A percentile compares a stretch with the other conserved stretches of the same genome.
Evolutionary conservation across 2,888 invertebrate species (phyloP).

Genomic region (Cheilosia urbana): DNA sequence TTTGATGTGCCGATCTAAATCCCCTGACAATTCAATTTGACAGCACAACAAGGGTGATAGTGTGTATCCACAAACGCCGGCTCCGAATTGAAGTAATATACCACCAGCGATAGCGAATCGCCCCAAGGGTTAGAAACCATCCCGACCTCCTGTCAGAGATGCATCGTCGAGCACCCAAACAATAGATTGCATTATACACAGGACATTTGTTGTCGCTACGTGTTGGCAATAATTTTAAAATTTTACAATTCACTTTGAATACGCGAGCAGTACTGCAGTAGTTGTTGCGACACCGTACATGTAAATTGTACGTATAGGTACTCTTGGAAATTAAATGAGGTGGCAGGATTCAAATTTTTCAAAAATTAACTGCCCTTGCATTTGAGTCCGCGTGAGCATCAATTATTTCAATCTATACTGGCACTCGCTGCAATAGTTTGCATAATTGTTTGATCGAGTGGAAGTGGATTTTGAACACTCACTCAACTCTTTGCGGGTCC

Average conservation of each 20-base stretch:
- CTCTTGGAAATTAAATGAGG: constrained; percentile 77
- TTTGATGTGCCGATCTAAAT: constrained; percentile 57
- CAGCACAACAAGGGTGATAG: constrained; percentile 67
- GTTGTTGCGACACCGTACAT: not conserved
- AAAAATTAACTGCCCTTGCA: constrained; percentile 38
- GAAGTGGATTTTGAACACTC: constrained; percentile 62
- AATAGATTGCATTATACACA: constrained; percentile 44
- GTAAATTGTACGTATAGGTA: constrained; percentile 8
- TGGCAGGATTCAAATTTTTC: constrained; percentile 77
- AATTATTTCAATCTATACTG: constrained; percentile 18
- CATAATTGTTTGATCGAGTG: constrained; percentile 66
- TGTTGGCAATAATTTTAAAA: constrained; percentile 62
- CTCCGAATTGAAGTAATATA: constrained; percentile 50
- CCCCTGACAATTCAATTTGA: constrained; percentile 69
- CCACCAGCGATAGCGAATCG: constrained; percentile 11
- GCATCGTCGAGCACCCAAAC: constrained; percentile 15
- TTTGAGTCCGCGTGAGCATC: not conserved
- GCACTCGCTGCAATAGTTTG: constrained; percentile 18
- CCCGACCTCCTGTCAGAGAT: constrained; percentile 21
- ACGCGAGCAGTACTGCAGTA: not conserved
- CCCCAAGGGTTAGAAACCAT: constrained; percentile 54
- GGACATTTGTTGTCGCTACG: constrained; percentile 60
- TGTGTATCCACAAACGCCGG: constrained; percentile 61
- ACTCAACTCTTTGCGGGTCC: constrained; percentile 36
- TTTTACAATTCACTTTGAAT: constrained; percentile 47